phyloP scores from a whole-genome alignment of 2,797 vertebrate species.

The Sphaeramia orbicularis region DNA sequence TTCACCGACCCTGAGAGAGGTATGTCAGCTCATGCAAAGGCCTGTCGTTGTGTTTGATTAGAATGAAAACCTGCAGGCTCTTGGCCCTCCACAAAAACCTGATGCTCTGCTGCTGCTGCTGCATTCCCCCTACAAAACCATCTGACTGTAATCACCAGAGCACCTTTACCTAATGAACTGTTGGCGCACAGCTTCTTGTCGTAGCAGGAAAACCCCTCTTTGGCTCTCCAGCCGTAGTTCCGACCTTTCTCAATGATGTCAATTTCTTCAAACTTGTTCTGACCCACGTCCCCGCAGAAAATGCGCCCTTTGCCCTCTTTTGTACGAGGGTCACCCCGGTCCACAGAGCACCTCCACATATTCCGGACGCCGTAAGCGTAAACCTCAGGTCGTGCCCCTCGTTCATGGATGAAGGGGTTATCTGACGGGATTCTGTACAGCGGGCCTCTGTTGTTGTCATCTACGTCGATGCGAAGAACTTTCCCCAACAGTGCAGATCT shows the following conservation, averaged over 20 bases:
- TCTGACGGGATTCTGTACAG: slow-evolving; percentile 91
- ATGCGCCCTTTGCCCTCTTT: slow-evolving; percentile 92
- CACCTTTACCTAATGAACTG: slow-evolving; percentile 89
- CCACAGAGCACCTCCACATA: slow-evolving; percentile 98
- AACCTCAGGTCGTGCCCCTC: slow-evolving; percentile 89
- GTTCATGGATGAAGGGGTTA: slow-evolving; percentile 90
- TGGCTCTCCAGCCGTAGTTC: slow-evolving; percentile 97
- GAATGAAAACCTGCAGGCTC: neutral
- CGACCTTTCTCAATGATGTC: slow-evolving; percentile 93
- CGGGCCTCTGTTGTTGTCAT: slow-evolving; percentile 86
- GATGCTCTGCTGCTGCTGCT: neutral
- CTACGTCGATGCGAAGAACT: slow-evolving; percentile 93
- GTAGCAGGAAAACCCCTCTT: slow-evolving; percentile 95
- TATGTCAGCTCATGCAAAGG: neutral
- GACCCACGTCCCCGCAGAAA: slow-evolving; percentile 96
- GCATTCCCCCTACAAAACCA: no score
- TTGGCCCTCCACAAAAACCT: neutral
- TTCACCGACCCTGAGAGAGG: neutral
- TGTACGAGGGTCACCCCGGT: slow-evolving; percentile 88
- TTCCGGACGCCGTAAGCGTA: slow-evolving; percentile 94
- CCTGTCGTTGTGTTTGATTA: neutral
- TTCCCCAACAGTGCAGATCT: slow-evolving; percentile 95
- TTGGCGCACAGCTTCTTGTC: slow-evolving; percentile 94
- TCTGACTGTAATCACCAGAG: neutral
- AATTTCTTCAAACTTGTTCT: slow-evolving; percentile 96